Evolutionary conservation across 2,113 vertebrate species (phyloP), one percentile per base, ranked within the genome.

Genomic region (Dolichallabes microphthalmus): DNA sequence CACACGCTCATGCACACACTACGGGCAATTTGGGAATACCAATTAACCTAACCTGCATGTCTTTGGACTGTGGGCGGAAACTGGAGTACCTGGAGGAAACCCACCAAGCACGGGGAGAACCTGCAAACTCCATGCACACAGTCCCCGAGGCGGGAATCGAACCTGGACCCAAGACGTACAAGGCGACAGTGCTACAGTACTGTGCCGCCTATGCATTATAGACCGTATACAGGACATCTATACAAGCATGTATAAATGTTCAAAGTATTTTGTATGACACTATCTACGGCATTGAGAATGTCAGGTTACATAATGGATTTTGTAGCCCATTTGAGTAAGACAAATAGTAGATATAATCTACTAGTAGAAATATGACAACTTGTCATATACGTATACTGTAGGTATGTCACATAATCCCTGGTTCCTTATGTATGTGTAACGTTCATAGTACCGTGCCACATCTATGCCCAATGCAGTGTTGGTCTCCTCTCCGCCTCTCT

Each of bases 401-500:
- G 17, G 68, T 39, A 39, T 39, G 20, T 39, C 1, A 17, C 17
- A 69, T 82, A 57, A 55, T 5, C 53, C 12, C 50, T 39, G 20
- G 20, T 27, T 71, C n/a, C 25, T 39, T 64, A 11, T 71, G 19
- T 75, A 25, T 76, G 39, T 19, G 12, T 81, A 2, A 61, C 53
- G 27, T 68, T 20, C 3, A 2, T 39, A 78, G 17, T 95, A 99
- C 98, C 96, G 94, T 27, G 97, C 98, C 66, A 97, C 96, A 80
- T 96, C 96, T 60, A 99, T 99, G 84, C 97, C 98, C 13, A 97
- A 94, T 0, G 98, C 98, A 0, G 98, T 99, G 80, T 96, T 93
- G 17, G 98, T 99, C 90, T 98, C 97, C 12, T 97, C 98, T 0
- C 98, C 98, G 2, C 98, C 98, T 13, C 98, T 92, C 90, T 99